Base-by-base conservation (phyloP, 2,797 vertebrate species). In the Premnoplex brunnescens region DNA sequence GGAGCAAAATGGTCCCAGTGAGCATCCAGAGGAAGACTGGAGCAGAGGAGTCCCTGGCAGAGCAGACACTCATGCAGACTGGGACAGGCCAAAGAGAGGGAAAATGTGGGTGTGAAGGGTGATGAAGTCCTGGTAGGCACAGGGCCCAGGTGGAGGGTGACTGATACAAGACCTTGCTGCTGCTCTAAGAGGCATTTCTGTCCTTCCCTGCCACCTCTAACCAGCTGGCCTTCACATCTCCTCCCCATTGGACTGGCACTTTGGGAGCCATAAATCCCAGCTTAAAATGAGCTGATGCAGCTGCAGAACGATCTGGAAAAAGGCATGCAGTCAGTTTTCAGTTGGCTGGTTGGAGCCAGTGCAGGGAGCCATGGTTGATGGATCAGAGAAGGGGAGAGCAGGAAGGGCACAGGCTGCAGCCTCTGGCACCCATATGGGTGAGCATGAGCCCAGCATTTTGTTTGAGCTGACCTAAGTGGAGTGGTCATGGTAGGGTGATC, bases 281-380 rank as follows among this genome's bases (percentile, higher is more conserved):
- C 14, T 86, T 79, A 55, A 51, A 84, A 63, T n/a, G 59, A 88
- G 39, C 43, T 4, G 4, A 23, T 24, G 32, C 21, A 87, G 52
- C 51, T 89, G 63, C 52, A 85, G 64, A 59, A 63, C 0, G 1
- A 21, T 27, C 56, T 0, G 1, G 76, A 36, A 71, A 73, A 91
- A 60, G 37, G 26, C 4, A 4, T 6, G 19, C 28, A 48, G 48
- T 5, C 66, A n/a, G 5, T 73, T 85, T 69, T 67, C 23, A 41
- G 37, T 30, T 56, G 26, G 15, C 18, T 85, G 34, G 18, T 23
- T 68, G 48, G 18, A 92, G 44, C 12, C 36, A 73, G 51, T 6
- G 0, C 0, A 1, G 8, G n/a, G 26, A 10, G 46, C 14, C 59
- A 32, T 0, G 4, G 59, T 0, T 44, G 71, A 76, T 2, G 6